Percentiles rank a stretch among this genome's conserved stretches.
These are phyloP conservation scores for Holacanthella duospinosa DNA, from an alignment of 2,888 invertebrate species.

Conservation along the genomic window DNA sequence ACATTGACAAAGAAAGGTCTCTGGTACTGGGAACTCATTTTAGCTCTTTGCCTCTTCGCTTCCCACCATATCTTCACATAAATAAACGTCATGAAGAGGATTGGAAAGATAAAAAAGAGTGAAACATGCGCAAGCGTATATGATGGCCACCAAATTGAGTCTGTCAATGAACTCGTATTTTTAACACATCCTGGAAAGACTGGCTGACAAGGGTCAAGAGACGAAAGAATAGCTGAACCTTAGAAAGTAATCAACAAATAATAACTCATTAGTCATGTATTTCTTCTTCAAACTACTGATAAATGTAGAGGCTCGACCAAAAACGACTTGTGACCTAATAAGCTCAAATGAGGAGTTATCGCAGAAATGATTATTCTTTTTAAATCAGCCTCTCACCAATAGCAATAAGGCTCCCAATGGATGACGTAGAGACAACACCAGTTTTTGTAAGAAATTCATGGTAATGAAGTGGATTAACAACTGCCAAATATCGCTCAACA, in stretches of 20 bases:
- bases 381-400: conserved; percentile 18
- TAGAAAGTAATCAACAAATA: background rate
- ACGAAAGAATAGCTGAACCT: conserved; percentile 13
- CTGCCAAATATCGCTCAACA: conserved; percentile 27
- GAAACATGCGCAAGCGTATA: conserved; percentile 20
- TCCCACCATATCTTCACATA: conserved; percentile 28
- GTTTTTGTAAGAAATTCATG: conserved; percentile 26
- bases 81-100: conserved; percentile 25
- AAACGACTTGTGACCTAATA: no score
- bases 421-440: conserved; percentile 18
- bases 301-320: conserved; percentile 10
- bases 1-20: conserved; percentile 20
- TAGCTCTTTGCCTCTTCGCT: conserved; percentile 23
- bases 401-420: conserved; percentile 17
- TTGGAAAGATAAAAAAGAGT: conserved; percentile 27
- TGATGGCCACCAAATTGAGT: conserved; percentile 21
- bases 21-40: conserved; percentile 22
- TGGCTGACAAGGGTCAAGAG: conserved; percentile 12
- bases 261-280: background rate
- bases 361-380: background rate
- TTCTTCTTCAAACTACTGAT: no score
- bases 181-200: conserved; percentile 11
- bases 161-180: background rate
- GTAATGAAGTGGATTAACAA: conserved; percentile 31
- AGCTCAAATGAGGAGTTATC: background rate